Evolutionary conservation across 1,140 invertebrate genomes (phyloP), one percentile per base, ranked within the genome.

Genomic region (Gonioctena quinquepunctata): DNA sequence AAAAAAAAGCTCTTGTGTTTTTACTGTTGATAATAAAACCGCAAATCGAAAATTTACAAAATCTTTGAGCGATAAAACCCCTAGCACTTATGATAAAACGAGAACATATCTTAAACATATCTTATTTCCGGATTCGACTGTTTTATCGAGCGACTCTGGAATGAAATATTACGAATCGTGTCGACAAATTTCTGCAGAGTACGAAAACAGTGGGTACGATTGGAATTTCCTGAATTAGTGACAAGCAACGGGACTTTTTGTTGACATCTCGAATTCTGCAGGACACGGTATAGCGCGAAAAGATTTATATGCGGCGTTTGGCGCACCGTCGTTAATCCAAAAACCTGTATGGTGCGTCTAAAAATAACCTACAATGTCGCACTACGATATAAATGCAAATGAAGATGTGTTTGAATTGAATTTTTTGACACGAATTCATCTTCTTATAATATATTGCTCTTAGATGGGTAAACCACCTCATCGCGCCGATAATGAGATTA

Each of bases 311-410:
- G 25, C 21, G 21, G 54, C 33, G 33, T 42, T 57, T 57, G 21
- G 25, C 18, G 18, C 48, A n/a, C n/a, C 54, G 54, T 25, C 22
- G 25, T 23, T 57, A 57, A 19, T 57, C 54, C 19, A 21, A 57
- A 57, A 57, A 21, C 54, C 19, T 57, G 18, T 57, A 57, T 57
- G 21, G 19, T 22, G 54, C 22, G n/a, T 21, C 54, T 57, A 57
- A 57, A 57, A 57, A 57, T 57, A 57, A 21, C 54, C 54, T 57
- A 57, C 54, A 57, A 25, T 57, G 54, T 57, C 11, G 25, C 54
- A 57, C 19, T 57, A 22, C 25, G 11, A 57, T 57, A 57, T 57
- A 57, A 19, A 57, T 57, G 54, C 54, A 57, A 57, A 57, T 57
- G 13, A 21, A 57, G 54, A 57, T 57, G 22, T 25, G 22, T 57